Evolutionary conservation across 2,113 vertebrate genomes (phyloP).

Genomic region (Lepisosteus osseus): DNA sequence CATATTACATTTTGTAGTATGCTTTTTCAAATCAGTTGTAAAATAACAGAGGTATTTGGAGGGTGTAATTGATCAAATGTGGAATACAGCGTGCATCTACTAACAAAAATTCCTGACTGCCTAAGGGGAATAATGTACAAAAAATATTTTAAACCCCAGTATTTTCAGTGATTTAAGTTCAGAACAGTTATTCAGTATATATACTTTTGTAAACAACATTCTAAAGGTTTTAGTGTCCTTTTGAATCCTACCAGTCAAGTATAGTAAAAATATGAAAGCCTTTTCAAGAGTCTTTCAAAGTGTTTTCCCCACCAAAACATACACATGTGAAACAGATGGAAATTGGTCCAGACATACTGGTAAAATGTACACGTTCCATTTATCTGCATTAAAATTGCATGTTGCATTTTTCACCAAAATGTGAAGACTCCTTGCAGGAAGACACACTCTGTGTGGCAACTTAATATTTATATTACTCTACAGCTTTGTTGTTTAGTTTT

Average conservation of each 20-base stretch:
- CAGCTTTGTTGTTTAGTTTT: background rate
- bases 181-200: constrained; percentile 19
- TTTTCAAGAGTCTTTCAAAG: constrained; percentile 47
- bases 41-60: no score
- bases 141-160: background rate
- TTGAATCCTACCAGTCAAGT: constrained; percentile 56
- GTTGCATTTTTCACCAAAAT: background rate
- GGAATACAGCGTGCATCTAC: no score
- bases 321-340: constrained; percentile 65
- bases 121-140: background rate
- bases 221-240: constrained; percentile 30
- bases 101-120: background rate
- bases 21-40: no score
- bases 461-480: constrained; percentile 3
- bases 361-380: constrained; percentile 43
- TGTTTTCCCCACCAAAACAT: constrained; percentile 29
- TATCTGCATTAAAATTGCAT: background rate
- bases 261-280: constrained; percentile 44
- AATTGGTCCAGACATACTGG: constrained; percentile 57
- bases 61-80: no score
- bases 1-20: no score
- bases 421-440: background rate
- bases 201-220: constrained; percentile 33
- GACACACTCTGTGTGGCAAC: background rate
- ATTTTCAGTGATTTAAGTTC: background rate